phyloP scores from a whole-genome alignment of 2,888 invertebrate species.

The Eurytoma californica region DNA sequence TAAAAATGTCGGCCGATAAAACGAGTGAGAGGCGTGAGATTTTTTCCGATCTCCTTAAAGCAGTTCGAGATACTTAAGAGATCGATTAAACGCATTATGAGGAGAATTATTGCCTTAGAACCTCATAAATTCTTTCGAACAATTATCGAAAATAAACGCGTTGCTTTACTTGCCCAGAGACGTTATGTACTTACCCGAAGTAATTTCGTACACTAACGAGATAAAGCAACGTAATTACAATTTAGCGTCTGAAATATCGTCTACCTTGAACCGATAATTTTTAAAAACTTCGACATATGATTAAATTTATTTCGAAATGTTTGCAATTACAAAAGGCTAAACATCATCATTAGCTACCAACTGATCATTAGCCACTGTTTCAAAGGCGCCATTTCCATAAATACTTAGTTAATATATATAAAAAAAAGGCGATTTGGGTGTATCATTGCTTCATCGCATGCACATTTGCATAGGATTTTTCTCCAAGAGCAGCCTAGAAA shows the following conservation, averaged over 20 bases:
- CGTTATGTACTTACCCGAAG: neutral
- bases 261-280: neutral
- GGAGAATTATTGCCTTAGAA: neutral
- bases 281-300: constrained; percentile 1
- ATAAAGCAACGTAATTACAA: neutral
- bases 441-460: constrained; percentile 8
- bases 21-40: neutral
- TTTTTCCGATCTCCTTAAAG: constrained; percentile 10
- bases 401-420: neutral
- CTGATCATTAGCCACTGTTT: neutral
- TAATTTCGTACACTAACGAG: neutral
- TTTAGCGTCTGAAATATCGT: neutral
- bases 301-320: neutral
- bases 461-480: constrained; percentile 1
- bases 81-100: neutral
- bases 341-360: too few species aligned
- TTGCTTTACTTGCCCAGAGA: neutral
- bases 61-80: neutral
- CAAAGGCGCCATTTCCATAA: neutral
- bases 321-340: too few species aligned
- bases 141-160: constrained; percentile 15
- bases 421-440: neutral
- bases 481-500: neutral
- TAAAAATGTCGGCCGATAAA: neutral
- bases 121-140: neutral